Percentiles rank a stretch among this genome's conserved stretches.
Conservation (phyloP, 2,797 vertebrate species). For the Passerculus sandwichensis region DNA sequence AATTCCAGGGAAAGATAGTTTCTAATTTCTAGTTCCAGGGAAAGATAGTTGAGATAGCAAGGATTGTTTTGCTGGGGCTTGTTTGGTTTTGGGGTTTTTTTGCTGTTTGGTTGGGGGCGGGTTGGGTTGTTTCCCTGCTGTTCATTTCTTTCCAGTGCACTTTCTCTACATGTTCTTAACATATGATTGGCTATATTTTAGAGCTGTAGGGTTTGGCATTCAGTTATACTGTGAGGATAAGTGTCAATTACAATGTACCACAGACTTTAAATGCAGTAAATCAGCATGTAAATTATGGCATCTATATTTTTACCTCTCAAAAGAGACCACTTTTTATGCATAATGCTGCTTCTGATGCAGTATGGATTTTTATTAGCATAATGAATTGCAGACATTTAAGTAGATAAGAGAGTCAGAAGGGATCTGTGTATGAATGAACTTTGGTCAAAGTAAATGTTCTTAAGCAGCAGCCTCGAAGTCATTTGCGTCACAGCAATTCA, state of each 20-base stretch:
- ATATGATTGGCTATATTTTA: neutral
- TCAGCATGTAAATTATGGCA: neutral
- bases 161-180: neutral
- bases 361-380: neutral
- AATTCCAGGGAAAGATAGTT: neutral
- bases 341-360: neutral
- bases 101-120: fast-evolving
- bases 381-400: neutral
- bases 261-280: neutral
- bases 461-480: neutral
- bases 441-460: neutral
- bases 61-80: neutral
- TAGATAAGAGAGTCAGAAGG: neutral
- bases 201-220: neutral
- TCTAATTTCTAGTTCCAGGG: neutral
- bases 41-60: neutral
- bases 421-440: neutral
- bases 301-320: neutral
- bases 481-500: neutral
- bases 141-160: neutral
- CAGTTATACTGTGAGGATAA: neutral
- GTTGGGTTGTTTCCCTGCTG: neutral
- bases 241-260: neutral
- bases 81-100: neutral
- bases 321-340: neutral